phyloP scores from a whole-genome alignment of 2,888 invertebrate species.

The Dryococelus australis region DNA sequence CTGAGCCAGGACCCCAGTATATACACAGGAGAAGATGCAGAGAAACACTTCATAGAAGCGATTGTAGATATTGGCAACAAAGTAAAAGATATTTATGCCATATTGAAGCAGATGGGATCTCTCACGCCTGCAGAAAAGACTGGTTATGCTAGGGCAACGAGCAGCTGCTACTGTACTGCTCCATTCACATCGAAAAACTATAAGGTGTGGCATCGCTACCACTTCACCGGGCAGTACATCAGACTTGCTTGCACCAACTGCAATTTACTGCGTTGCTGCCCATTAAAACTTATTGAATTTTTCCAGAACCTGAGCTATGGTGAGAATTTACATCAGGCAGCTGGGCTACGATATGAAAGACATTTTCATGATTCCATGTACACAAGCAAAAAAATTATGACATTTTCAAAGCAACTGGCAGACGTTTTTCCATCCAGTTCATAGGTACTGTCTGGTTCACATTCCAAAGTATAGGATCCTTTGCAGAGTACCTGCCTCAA shows the following conservation, averaged over 20 bases:
- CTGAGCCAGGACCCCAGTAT: too few relatives aligned
- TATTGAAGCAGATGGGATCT: too few relatives aligned
- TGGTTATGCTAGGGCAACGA: too few relatives aligned
- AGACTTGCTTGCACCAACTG: not conserved
- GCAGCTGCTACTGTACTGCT: too few relatives aligned
- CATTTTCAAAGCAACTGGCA: not conserved
- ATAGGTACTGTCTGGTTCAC: not conserved
- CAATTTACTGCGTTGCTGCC: not conserved
- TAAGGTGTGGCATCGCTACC: not conserved
- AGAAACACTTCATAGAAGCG: too few relatives aligned
- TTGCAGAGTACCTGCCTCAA: not conserved
- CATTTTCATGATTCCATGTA: not conserved
- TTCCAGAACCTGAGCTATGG: not conserved
- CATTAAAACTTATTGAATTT: not conserved
- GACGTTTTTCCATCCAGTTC: not conserved
- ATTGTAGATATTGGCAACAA: too few relatives aligned
- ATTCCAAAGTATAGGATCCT: not conserved
- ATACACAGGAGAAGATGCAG: too few relatives aligned
- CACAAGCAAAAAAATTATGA: not conserved
- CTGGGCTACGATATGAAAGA: not conserved
- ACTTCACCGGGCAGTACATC: not conserved
- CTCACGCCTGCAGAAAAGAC: too few relatives aligned
- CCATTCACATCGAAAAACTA: too few relatives aligned
- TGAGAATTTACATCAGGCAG: not conserved
- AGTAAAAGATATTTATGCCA: too few relatives aligned